Percentiles rank a stretch among this genome's conserved stretches.
phyloP scores from a whole-genome alignment of 2,888 invertebrate species.

The Kuschelorhynchus macadamiae region DNA sequence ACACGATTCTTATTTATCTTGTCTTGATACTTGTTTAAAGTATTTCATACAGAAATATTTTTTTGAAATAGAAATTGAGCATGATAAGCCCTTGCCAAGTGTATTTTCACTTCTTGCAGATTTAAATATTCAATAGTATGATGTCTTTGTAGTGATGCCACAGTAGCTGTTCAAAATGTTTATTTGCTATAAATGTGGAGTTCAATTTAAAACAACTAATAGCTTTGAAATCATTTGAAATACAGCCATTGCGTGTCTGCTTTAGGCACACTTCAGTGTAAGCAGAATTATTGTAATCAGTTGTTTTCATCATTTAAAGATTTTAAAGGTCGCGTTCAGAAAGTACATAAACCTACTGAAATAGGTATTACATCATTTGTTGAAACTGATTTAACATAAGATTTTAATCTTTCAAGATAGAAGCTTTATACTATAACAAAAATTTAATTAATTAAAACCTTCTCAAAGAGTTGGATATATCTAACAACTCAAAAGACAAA shows the following conservation, averaged over 20 bases:
- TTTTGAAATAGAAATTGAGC: too few species aligned
- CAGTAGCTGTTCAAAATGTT: neutral
- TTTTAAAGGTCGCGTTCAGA: neutral
- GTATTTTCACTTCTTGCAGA: slow-evolving; percentile 15
- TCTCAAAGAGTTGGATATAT: too few species aligned
- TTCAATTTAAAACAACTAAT: neutral
- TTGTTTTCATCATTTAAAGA: slow-evolving; percentile 4
- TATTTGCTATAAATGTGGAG: slow-evolving; percentile 22
- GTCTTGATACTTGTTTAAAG: too few species aligned
- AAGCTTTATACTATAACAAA: too few species aligned
- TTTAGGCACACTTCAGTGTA: slow-evolving; percentile 1
- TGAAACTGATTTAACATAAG: too few species aligned
- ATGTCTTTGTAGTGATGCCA: neutral
- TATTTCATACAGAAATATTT: too few species aligned
- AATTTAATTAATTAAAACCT: too few species aligned
- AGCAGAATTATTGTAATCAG: slow-evolving; percentile 1
- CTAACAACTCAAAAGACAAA: too few species aligned
- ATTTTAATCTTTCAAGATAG: too few species aligned
- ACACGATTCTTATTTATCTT: too few species aligned
- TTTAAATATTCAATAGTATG: neutral
- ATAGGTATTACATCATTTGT: too few species aligned
- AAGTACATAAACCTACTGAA: neutral
- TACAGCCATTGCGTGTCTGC: slow-evolving; percentile 8
- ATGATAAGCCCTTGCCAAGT: slow-evolving; percentile 3
- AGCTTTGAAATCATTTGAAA: slow-evolving; percentile 18